Evolutionary conservation across 2,113 vertebrate species (phyloP).

Genomic region (Spizaetus ornatus): DNA sequence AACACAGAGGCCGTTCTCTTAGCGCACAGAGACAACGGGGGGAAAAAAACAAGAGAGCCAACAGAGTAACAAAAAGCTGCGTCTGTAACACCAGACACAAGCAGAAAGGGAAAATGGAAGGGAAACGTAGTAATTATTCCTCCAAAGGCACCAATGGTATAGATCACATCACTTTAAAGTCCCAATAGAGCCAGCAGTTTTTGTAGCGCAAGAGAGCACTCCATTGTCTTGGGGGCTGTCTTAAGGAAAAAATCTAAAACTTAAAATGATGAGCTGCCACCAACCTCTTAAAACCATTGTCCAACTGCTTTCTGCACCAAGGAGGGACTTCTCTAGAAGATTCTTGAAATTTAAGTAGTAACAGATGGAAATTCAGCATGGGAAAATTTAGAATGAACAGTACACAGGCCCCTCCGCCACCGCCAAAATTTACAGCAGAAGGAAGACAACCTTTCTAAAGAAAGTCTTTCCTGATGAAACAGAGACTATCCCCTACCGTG

Average conservation of each 20-base stretch:
- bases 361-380: background rate
- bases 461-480: background rate
- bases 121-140: background rate
- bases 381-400: background rate
- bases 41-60: too few relatives aligned
- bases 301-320: background rate
- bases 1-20: background rate
- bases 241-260: background rate
- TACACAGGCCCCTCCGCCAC: background rate
- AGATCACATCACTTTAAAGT: background rate
- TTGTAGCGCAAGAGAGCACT: background rate
- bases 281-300: background rate
- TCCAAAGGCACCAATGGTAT: background rate
- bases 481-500: accelerated
- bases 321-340: background rate
- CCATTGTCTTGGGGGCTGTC: background rate
- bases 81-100: too few relatives aligned
- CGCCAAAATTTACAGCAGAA: accelerated
- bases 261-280: background rate
- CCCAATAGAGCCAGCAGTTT: accelerated
- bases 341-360: background rate
- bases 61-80: accelerated
- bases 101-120: background rate
- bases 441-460: background rate
- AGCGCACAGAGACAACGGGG: accelerated